These are phyloP conservation scores for Pterostichus niger DNA, from an alignment of 2,888 invertebrate species.

Conservation along the genomic window DNA sequence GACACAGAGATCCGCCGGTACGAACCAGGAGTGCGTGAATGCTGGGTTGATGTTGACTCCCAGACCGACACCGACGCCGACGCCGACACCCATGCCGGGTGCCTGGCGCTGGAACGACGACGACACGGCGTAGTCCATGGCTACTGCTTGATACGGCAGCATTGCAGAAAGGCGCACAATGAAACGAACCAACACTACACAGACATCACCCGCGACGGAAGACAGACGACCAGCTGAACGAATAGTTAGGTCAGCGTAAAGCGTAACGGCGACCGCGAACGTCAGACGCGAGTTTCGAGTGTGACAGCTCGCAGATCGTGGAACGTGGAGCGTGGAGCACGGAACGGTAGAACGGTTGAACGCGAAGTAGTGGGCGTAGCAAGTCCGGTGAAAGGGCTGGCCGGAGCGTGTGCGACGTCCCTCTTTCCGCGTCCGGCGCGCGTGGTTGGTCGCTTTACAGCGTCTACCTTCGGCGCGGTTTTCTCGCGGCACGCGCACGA, in stretches of 20 bases:
- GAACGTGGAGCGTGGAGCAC: neutral
- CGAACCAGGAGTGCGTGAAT: conserved; percentile 97
- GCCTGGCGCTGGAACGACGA: conserved; percentile 74
- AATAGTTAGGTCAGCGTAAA: neutral
- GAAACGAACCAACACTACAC: conserved; percentile 48
- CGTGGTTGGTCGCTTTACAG: conserved; percentile 76
- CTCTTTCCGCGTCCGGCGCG: conserved; percentile 69
- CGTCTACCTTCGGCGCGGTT: conserved; percentile 70
- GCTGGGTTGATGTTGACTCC: conserved; percentile 85
- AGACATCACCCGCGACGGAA: conserved; percentile 26
- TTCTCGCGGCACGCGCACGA: conserved; percentile 69
- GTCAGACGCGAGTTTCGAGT: conserved; percentile 68
- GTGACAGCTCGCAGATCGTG: conserved; percentile 24
- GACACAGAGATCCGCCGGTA: conserved; percentile 95
- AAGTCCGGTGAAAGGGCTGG: conserved; percentile 67
- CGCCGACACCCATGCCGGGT: conserved; percentile 71
- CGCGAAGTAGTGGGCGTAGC: conserved; percentile 73
- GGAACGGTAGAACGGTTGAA: neutral
- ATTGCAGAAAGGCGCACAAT: conserved; percentile 75
- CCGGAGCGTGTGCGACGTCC: conserved; percentile 69
- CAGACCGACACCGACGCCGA: conserved; percentile 76
- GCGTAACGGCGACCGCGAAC: conserved; percentile 66
- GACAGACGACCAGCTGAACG: conserved; percentile 43
- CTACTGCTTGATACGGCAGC: conserved; percentile 93
- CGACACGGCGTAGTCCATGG: conserved; percentile 89